These are phyloP conservation scores for Hylaeus anthracinus DNA, from an alignment of 1,140 invertebrate species.

Conservation along the genomic window DNA sequence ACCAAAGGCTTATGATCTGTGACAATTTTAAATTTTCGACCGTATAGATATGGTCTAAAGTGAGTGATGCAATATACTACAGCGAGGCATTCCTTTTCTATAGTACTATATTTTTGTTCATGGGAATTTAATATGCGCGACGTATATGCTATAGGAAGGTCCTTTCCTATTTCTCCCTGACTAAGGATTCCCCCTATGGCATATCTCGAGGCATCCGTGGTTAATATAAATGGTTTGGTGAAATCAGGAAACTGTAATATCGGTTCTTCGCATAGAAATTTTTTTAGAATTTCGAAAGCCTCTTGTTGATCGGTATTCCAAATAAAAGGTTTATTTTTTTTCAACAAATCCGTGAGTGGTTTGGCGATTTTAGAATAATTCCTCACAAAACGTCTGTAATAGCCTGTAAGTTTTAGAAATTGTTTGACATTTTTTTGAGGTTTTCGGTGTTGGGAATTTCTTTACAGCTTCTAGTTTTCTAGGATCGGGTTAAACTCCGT, in stretches of 20 bases:
- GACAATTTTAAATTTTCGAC: constrained; percentile 77
- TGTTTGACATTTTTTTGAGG: background rate
- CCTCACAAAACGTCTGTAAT: background rate
- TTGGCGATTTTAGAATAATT: background rate
- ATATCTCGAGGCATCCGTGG: background rate
- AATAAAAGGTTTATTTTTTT: background rate
- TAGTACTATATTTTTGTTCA: constrained; percentile 54
- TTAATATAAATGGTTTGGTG: background rate
- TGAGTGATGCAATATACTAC: constrained; percentile 76
- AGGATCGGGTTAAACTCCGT: background rate
- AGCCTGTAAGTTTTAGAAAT: background rate
- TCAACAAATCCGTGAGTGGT: background rate
- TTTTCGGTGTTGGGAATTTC: background rate
- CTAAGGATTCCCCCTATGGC: background rate
- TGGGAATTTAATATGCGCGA: constrained; percentile 9
- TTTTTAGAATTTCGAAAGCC: background rate
- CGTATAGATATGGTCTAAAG: constrained; percentile 80
- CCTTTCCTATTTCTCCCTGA: background rate
- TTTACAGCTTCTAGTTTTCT: background rate
- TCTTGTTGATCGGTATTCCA: background rate
- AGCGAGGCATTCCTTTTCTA: constrained; percentile 22
- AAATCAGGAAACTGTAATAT: background rate
- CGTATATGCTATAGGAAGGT: constrained; percentile 17
- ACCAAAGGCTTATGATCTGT: constrained; percentile 77
- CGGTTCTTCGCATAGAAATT: background rate